phyloP scores from a whole-genome alignment of 2,113 vertebrate species.

The Chlorocebus sabaeus region DNA sequence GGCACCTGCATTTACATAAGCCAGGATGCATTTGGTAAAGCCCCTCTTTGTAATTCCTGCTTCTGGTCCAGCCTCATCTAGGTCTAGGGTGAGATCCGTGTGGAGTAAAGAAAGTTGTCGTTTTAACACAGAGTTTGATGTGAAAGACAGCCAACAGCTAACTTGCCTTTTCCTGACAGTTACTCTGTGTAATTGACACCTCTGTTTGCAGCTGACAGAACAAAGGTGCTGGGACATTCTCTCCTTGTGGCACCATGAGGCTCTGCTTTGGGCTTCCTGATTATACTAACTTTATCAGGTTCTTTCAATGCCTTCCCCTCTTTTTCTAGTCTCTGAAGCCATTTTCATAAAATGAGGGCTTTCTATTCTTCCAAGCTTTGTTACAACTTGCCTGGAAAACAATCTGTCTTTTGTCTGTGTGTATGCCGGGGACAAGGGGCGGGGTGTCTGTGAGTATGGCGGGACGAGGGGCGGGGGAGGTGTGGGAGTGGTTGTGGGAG shows the following conservation, averaged over 20 bases:
- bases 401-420: not conserved
- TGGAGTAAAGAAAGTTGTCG: not conserved
- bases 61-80: not conserved
- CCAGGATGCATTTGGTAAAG: not conserved
- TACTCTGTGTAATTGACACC: not conserved
- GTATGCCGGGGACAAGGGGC: too few species aligned
- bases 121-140: not conserved
- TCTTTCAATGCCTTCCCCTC: not conserved
- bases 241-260: not conserved
- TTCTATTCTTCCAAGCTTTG: not conserved
- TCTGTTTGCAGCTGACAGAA: not conserved
- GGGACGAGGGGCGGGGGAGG: too few species aligned
- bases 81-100: not conserved
- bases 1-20: not conserved
- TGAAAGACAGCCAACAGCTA: too few species aligned
- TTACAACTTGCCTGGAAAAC: not conserved
- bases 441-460: not conserved
- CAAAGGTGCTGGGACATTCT: not conserved
- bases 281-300: not conserved
- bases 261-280: not conserved
- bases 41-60: not conserved
- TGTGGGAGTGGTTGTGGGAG: too few species aligned
- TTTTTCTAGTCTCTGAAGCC: not conserved
- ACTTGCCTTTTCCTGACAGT: not conserved
- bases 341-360: not conserved